Percentiles rank a stretch among this genome's conserved stretches.
These are phyloP conservation scores for Microplitis manilae DNA, from an alignment of 2,888 invertebrate genomes.

Conservation along the genomic window DNA sequence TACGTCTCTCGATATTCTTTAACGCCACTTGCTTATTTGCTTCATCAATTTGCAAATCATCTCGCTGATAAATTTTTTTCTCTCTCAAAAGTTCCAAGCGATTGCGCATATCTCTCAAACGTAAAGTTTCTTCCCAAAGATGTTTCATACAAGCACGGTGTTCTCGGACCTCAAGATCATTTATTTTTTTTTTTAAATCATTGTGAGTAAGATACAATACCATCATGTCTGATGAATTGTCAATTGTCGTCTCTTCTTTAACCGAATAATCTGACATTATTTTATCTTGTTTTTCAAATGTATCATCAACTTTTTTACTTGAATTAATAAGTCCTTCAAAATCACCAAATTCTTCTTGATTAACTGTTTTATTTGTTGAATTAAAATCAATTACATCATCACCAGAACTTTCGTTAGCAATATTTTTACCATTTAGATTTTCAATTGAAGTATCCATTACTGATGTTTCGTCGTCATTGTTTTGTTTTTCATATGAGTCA, in stretches of 20 bases:
- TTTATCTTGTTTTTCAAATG: neutral
- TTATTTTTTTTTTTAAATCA: constrained; percentile 60
- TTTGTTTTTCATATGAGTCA: constrained; percentile 4
- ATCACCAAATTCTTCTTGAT: no score
- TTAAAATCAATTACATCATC: neutral
- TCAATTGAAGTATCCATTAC: constrained; percentile 3
- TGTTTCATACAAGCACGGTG: constrained; percentile 59
- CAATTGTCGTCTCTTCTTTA: constrained; percentile 48
- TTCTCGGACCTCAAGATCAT: constrained; percentile 61
- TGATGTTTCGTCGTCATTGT: constrained; percentile 23
- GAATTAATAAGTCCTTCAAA: neutral
- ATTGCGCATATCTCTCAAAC: constrained; percentile 66
- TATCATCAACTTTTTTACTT: constrained; percentile 17
- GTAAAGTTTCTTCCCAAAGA: constrained; percentile 64
- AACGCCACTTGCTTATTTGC: constrained; percentile 54
- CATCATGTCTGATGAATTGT: constrained; percentile 59
- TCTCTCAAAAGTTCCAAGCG: constrained; percentile 61
- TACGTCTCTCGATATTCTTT: constrained; percentile 56
- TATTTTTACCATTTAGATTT: constrained; percentile 8
- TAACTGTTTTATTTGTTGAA: no score
- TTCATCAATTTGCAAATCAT: constrained; percentile 58
- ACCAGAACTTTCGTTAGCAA: neutral
- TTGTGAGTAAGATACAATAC: constrained; percentile 61
- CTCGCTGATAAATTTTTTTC: constrained; percentile 59
- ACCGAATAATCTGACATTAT: neutral